These are phyloP conservation scores for Corythoichthys intestinalis DNA, from an alignment of 2,113 vertebrate species.

Conservation along the genomic window DNA sequence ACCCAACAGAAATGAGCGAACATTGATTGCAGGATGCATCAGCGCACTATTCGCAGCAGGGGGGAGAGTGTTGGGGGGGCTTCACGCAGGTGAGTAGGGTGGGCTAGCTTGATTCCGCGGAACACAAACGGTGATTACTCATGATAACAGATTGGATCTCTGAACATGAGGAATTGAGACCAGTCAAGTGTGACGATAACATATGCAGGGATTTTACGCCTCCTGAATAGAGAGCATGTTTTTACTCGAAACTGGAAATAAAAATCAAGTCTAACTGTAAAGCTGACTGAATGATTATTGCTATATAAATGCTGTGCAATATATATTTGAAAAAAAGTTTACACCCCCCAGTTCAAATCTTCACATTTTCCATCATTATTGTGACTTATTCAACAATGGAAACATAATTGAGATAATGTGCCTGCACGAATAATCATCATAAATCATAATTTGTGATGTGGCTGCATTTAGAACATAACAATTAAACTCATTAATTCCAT, in stretches of 20 bases:
- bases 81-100: background rate
- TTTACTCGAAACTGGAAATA: background rate
- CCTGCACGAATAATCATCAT: background rate
- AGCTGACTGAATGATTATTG: background rate
- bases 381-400: no score
- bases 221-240: background rate
- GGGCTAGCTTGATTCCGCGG: background rate
- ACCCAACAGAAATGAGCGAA: constrained; percentile 39
- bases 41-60: constrained; percentile 32
- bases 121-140: background rate
- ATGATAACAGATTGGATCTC: background rate
- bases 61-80: constrained; percentile 6
- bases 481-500: background rate
- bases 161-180: background rate
- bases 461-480: background rate
- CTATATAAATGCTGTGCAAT: background rate
- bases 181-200: background rate
- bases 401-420: background rate
- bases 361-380: no score
- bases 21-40: constrained; percentile 45
- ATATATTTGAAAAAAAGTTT: no score
- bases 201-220: background rate
- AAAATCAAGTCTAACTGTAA: background rate
- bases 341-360: no score
- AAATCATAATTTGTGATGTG: background rate